Evolutionary conservation across 1,140 invertebrate species (phyloP).

Genomic region (Portunus trituberculatus): DNA sequence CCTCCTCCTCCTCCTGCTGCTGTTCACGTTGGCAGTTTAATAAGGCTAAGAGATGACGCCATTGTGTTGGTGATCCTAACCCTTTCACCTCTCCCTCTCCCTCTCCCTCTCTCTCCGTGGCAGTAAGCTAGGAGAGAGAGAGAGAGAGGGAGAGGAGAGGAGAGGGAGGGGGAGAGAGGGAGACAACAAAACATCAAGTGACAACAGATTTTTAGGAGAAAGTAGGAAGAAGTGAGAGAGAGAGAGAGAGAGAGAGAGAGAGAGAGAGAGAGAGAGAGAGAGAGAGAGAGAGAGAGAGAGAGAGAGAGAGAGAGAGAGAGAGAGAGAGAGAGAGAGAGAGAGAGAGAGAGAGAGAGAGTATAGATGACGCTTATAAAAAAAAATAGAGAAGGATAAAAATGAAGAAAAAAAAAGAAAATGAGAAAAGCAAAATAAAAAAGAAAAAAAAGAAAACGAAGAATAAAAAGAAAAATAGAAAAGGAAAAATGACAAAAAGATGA

Average conservation of each 20-base stretch:
- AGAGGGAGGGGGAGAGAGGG: no score
- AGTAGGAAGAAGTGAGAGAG: no score
- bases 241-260: not conserved
- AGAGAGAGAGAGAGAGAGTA: conserved; percentile 23
- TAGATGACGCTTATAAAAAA: not conserved
- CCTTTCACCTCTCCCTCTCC: not conserved
- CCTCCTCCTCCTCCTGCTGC: not conserved
- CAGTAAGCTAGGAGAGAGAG: not conserved
- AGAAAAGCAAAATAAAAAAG: not conserved
- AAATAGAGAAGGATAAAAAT: no score
- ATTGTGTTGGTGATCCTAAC: conserved; percentile 42
- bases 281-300: not conserved
- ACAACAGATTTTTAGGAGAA: no score
- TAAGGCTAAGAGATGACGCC: conserved; percentile 43
- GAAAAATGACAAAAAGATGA: not conserved
- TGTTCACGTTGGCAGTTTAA: conserved; percentile 32
- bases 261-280: not conserved
- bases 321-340: conserved; percentile 5
- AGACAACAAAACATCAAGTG: no score
- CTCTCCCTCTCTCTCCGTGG: not conserved
- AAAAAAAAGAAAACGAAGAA: not conserved
- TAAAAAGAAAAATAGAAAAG: not conserved
- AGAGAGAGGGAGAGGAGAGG: not conserved
- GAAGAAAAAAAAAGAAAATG: no score
- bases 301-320: not conserved